Percentiles rank a stretch among this genome's conserved stretches.
These are phyloP conservation scores for Heliconius aoede DNA, from an alignment of 2,888 invertebrate species.

Conservation along the genomic window DNA sequence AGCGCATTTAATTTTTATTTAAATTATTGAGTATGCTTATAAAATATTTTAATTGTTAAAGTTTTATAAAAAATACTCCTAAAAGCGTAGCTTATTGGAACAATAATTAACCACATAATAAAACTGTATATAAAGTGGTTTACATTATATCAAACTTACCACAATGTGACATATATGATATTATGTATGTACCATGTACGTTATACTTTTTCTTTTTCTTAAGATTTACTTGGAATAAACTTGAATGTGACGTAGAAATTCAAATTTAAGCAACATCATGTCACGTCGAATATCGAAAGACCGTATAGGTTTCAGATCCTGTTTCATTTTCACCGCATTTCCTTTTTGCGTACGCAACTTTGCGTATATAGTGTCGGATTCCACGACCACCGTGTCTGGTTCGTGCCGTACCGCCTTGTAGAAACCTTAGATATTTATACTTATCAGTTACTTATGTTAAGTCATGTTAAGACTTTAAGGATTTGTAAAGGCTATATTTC, in stretches of 20 bases:
- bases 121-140: too few relatives aligned
- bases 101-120: too few relatives aligned
- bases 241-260: background rate
- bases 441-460: background rate
- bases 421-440: conserved; percentile 19
- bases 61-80: too few relatives aligned
- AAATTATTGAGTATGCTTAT: too few relatives aligned
- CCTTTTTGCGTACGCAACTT: conserved; percentile 41
- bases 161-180: background rate
- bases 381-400: conserved; percentile 37
- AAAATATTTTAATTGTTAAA: too few relatives aligned
- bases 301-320: conserved; percentile 42
- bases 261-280: background rate
- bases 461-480: conserved; percentile 1
- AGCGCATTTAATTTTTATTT: too few relatives aligned
- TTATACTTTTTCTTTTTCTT: too few relatives aligned
- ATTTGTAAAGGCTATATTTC: background rate
- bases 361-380: conserved; percentile 37
- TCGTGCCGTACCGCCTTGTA: conserved; percentile 37
- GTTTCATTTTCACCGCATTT: conserved; percentile 44
- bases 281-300: conserved; percentile 21
- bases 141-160: too few relatives aligned
- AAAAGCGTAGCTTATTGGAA: too few relatives aligned
- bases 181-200: too few relatives aligned
- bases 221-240: background rate